Conservation (phyloP, 1,140 invertebrate species). For the Pemphigus obesinymphae region DNA sequence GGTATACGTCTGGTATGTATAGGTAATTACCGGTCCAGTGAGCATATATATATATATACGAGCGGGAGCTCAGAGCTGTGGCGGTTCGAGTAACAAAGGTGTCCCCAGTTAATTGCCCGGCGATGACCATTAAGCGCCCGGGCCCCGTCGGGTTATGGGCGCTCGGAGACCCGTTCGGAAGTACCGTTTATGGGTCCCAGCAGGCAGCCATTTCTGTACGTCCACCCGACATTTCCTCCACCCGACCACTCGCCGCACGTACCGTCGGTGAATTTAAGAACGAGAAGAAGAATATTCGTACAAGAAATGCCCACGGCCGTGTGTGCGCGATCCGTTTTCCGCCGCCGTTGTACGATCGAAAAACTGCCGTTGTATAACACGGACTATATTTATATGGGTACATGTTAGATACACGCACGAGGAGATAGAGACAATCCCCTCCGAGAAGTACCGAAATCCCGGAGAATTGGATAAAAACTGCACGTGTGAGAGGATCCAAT, state of each 20-base stretch:
- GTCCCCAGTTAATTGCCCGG: slow-evolving; percentile 35
- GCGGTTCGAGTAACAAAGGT: slow-evolving; percentile 24
- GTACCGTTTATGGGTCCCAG: slow-evolving; percentile 29
- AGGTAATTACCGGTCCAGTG: background rate
- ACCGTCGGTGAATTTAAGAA: background rate
- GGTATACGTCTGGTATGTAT: background rate
- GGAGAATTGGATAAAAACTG: too few species aligned
- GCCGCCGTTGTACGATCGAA: background rate
- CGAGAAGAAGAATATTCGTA: background rate
- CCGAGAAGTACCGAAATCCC: too few species aligned
- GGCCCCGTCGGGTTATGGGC: slow-evolving; percentile 30
- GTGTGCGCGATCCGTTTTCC: background rate
- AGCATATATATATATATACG: background rate
- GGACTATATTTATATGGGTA: background rate
- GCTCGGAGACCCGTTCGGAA: slow-evolving; percentile 36
- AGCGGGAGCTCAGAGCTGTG: background rate
- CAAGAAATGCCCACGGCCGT: background rate
- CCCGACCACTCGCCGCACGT: background rate
- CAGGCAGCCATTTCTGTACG: background rate
- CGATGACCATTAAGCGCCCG: slow-evolving; percentile 37
- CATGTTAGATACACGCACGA: too few species aligned
- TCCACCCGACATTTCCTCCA: background rate
- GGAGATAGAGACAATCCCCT: too few species aligned
- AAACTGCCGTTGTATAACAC: background rate
- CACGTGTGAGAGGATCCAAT: background rate